Base-by-base conservation (phyloP, 1,140 invertebrate species). In the Zaprionus capensis region DNA sequence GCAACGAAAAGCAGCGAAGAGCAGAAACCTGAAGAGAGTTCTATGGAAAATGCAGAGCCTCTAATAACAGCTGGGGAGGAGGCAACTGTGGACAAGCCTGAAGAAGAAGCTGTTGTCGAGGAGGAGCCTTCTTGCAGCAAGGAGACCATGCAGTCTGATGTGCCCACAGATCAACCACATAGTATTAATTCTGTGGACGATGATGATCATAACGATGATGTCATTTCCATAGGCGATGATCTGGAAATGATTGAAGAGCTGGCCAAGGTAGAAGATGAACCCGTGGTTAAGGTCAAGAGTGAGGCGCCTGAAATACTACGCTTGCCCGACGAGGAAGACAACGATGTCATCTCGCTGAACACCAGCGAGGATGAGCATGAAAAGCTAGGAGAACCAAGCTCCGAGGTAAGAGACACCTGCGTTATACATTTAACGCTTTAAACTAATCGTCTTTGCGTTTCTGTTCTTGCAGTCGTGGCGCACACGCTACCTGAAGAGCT, bases 401-500 rank as follows among this genome's bases (percentile, higher is more conserved):
- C 84, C 4, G 90, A 91, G 64, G 91, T 92, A 64, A 66, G 56
- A 55, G 46, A 62, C 31, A 2, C 53, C 1, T 4, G 7, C 34
- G 9, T 26, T 14, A 41, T 22, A 67, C 14, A 26, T 31, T 15
- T 26, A 14, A 34, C 26, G n/a, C 2, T 26, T 58, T 65, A 55
- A 51, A 55, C 56, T 73, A 11, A 24, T 28, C 38, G 9, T 12
- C n/a, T 41, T 56, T 20, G 34, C 55, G 38, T 46, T 6, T 2
- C 2, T 11, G 7, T 9, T 5, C 51, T 12, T 26, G 7, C 38
- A 92, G 84, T 92, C 92, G 5, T 93, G 92, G 92, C 82, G 91
- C 53, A 69, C 83, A 57, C 88, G 92, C 28, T 93, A 93, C 67
- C 80, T 93, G 28, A 91, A 92, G 38, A 94, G 94, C 71, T 93